Evolutionary conservation across 2,113 vertebrate species (phyloP).

Genomic region (Ictidomys tridecemlineatus): DNA sequence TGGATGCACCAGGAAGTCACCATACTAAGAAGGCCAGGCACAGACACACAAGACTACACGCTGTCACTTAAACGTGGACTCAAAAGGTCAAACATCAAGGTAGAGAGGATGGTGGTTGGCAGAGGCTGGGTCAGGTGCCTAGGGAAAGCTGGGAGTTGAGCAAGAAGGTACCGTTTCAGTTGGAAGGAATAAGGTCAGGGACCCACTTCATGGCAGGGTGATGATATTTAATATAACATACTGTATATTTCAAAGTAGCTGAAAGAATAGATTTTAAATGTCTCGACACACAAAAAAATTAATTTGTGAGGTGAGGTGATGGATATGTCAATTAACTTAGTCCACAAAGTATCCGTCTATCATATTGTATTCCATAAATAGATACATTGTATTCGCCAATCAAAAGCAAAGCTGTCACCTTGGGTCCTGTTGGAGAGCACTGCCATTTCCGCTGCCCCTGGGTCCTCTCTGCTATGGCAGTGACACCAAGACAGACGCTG

Average conservation of each 20-base stretch:
- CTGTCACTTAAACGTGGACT: no score
- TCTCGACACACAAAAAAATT: background rate
- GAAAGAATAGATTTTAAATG: background rate
- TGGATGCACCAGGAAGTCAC: background rate
- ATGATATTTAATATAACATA: background rate
- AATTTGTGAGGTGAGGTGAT: background rate
- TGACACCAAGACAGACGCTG: fast-evolving
- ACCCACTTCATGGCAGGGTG: background rate
- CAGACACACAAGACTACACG: background rate
- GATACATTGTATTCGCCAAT: background rate
- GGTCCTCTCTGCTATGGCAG: background rate
- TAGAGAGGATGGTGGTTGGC: no score
- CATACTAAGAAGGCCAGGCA: background rate
- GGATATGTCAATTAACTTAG: background rate
- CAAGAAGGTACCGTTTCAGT: background rate
- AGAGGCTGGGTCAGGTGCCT: background rate
- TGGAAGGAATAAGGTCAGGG: no score
- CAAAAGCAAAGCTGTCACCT: background rate
- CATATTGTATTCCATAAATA: background rate
- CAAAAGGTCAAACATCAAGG: no score
- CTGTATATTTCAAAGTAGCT: background rate
- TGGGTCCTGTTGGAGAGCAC: background rate
- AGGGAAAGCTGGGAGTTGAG: no score
- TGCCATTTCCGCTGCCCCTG: fast-evolving
- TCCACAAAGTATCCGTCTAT: background rate